These are phyloP conservation scores for Etheostoma perlongum DNA, from an alignment of 2,797 vertebrate genomes.

Conservation along the genomic window DNA sequence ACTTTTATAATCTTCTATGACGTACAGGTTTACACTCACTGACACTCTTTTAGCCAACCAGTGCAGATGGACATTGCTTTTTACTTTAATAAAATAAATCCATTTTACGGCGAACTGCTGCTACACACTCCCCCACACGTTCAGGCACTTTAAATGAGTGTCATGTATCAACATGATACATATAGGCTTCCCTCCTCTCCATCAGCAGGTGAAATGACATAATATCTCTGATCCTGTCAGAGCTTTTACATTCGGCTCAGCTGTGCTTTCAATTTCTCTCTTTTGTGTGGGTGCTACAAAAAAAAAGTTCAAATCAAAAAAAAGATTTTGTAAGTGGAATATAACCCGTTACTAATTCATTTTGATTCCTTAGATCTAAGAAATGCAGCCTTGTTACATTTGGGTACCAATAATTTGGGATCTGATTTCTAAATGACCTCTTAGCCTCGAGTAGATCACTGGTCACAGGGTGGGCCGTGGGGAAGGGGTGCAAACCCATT, in stretches of 20 bases:
- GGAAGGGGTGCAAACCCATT: too few relatives aligned
- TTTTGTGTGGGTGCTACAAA: neutral
- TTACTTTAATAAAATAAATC: constrained; percentile 38
- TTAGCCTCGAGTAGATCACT: neutral
- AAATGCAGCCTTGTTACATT: neutral
- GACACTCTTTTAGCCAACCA: constrained; percentile 22
- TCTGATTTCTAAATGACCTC: neutral
- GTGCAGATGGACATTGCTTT: constrained; percentile 28
- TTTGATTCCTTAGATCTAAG: constrained; percentile 1
- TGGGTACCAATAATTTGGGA: neutral
- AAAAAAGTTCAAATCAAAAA: constrained; percentile 1
- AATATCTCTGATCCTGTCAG: constrained; percentile 57
- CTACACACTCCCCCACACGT: constrained; percentile 25
- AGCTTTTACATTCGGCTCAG: constrained; percentile 42
- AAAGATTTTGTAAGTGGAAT: constrained; percentile 1
- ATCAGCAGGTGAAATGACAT: constrained; percentile 66
- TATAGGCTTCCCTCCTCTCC: constrained; percentile 39
- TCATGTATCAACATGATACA: constrained; percentile 42
- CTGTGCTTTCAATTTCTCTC: constrained; percentile 34
- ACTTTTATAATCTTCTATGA: constrained; percentile 36
- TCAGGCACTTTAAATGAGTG: constrained; percentile 42
- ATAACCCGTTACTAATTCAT: neutral
- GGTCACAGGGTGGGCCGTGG: too few relatives aligned
- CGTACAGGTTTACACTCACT: constrained; percentile 23
- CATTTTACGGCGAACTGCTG: constrained; percentile 34